A percentile compares a stretch with the other conserved stretches of the same genome.
Evolutionary conservation across 2,888 invertebrate species (phyloP).

Genomic region (Alentia gelatinosa): DNA sequence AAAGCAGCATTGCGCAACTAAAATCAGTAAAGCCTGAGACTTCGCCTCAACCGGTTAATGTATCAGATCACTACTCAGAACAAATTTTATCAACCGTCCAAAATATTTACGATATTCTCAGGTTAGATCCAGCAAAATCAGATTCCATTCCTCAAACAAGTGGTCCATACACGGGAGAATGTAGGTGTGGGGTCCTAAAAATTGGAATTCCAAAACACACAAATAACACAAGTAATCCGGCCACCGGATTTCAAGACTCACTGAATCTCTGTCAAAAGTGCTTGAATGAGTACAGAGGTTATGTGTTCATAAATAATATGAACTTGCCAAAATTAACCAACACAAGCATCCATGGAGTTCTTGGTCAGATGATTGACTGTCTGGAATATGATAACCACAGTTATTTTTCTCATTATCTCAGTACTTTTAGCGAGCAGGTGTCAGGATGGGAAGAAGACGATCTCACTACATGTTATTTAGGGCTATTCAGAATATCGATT

Average conservation of each 20-base stretch:
- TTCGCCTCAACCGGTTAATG: background rate
- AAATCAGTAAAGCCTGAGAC: background rate
- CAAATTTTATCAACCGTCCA: background rate
- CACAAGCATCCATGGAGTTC: background rate
- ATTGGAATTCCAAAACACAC: background rate
- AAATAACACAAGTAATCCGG: background rate
- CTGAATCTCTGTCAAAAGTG: constrained; percentile 19
- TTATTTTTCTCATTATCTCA: background rate
- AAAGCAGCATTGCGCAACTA: background rate
- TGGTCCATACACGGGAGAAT: background rate
- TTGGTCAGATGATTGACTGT: constrained; percentile 41
- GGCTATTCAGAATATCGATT: background rate
- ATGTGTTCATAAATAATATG: constrained; percentile 10
- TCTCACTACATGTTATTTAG: background rate
- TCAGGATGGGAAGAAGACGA: background rate
- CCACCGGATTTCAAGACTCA: background rate
- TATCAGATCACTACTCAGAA: background rate
- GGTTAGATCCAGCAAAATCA: background rate
- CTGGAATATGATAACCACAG: constrained; percentile 13
- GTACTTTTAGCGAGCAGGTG: background rate
- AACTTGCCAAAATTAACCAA: background rate
- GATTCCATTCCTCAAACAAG: background rate
- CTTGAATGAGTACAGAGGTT: constrained; percentile 44
- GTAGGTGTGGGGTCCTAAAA: constrained; percentile 11
- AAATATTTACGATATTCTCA: background rate